Evolutionary conservation across 2,797 vertebrate species (phyloP), one percentile per base, ranked within the genome.

Genomic region (Brachyalestes nurse): DNA sequence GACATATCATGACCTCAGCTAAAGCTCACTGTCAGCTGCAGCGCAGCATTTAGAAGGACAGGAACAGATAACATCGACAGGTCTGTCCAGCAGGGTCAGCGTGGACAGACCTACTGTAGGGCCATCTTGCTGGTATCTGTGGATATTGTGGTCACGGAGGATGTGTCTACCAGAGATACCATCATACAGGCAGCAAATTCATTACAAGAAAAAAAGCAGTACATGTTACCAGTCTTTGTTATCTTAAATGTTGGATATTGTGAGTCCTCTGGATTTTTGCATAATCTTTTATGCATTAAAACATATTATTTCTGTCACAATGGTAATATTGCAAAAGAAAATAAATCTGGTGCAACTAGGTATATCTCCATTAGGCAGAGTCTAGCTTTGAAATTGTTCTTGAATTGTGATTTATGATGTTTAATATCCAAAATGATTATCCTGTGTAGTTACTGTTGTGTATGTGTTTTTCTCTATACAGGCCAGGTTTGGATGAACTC

Each of bases 1-100:
- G 62, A 65, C 61, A 82, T 10, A 72, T 34, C 28, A 61, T 65
- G 57, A 14, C 51, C 62, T 58, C 17, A 4, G 47, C 58, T 72
- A 17, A 55, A 64, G 45, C 65, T 65, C 51, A 65, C 19, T 64
- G 65, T 76, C 38, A 71, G 14, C 23, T 42, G 57, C 47, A 70
- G n/a, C 69, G 12, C 72, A 38, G 72, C 66, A 72, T 58, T 17
- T 2, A 19, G 73, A 71, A 21, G 66, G 5, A 64, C 51, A 21
- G 13, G 70, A 17, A 19, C n/a, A 65, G 80, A 82, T 82, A 72
- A 72, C 67, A 72, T 57, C 51, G 12, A 76, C 55, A 76, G 57
- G 57, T 76, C 66, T 28, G 49, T 5, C 47, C n/a, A 70, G 28
- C 42, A 71, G 66, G 58, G 73, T 69, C 64, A 64, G 55, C 34